Percentiles rank a stretch among this genome's conserved stretches.
phyloP scores from a whole-genome alignment of 2,797 vertebrate species.

The Propithecus deckenii region DNA sequence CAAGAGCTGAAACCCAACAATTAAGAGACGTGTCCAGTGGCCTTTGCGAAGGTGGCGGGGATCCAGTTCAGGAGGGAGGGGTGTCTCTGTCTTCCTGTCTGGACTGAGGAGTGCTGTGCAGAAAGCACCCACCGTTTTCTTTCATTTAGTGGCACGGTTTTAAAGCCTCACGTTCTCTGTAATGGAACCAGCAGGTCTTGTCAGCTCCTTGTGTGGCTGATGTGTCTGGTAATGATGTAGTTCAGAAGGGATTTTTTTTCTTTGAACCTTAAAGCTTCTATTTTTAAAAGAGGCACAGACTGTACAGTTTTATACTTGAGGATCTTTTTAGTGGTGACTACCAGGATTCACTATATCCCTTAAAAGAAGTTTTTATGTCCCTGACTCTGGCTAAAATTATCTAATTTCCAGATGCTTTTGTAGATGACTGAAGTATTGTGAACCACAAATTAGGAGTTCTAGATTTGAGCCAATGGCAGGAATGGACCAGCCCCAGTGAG shows the following conservation, averaged over 20 bases:
- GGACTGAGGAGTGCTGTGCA: neutral
- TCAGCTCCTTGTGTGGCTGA: constrained; percentile 8
- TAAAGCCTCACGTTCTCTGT: neutral
- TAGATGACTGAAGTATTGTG: constrained; percentile 49
- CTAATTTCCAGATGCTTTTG: constrained; percentile 48
- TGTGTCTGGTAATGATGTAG: constrained; percentile 44
- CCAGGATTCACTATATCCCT: constrained; percentile 35
- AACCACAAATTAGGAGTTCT: constrained; percentile 45
- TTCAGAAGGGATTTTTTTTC: neutral
- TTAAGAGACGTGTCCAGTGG: neutral
- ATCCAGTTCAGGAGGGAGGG: neutral
- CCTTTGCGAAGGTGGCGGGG: neutral
- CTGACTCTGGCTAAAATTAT: constrained; percentile 43
- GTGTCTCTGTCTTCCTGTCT: neutral
- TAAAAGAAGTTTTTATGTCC: constrained; percentile 52
- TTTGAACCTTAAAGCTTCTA: constrained; percentile 62
- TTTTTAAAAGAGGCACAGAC: constrained; percentile 68
- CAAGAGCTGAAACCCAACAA: neutral
- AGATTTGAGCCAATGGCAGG: neutral
- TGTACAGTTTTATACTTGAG: constrained; percentile 52
- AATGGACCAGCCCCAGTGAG: neutral
- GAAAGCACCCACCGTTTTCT: neutral
- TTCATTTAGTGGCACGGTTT: neutral
- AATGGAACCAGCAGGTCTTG: constrained; percentile 34
- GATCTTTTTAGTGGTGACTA: constrained; percentile 58